Percentiles rank a stretch among this genome's conserved stretches.
Evolutionary conservation across 2,888 invertebrate genomes (phyloP).

Genomic region (Hypsopygia costalis): DNA sequence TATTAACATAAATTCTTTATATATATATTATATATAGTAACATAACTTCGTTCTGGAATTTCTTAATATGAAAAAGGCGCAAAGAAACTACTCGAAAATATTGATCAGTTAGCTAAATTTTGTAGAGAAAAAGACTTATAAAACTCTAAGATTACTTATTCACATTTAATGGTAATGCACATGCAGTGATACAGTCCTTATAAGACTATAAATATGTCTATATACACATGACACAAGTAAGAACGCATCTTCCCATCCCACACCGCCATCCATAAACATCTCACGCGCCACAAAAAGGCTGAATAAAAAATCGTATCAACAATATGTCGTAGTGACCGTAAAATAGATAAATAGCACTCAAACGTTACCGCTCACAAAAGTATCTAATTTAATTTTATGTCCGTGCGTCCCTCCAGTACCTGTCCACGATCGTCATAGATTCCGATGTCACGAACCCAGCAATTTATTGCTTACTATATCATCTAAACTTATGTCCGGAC

Average conservation of each 20-base stretch:
- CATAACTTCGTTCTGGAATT: too few relatives aligned
- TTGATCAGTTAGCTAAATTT: too few relatives aligned
- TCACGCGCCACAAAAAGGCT: slow-evolving; percentile 22
- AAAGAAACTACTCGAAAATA: too few relatives aligned
- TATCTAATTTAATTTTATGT: slow-evolving; percentile 61
- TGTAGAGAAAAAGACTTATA: too few relatives aligned
- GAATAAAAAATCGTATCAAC: slow-evolving; percentile 36
- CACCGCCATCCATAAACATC: slow-evolving; percentile 18
- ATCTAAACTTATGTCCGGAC: slow-evolving; percentile 50
- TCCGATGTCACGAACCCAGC: slow-evolving; percentile 47
- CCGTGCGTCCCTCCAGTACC: slow-evolving; percentile 31
- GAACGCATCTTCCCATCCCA: neutral
- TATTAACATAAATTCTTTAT: too few relatives aligned
- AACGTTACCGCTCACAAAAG: slow-evolving; percentile 37
- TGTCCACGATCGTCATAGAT: slow-evolving; percentile 59
- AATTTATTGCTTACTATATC: slow-evolving; percentile 67
- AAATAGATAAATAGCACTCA: slow-evolving; percentile 47
- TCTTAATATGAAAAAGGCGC: too few relatives aligned
- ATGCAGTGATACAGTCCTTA: too few relatives aligned
- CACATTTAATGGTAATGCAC: too few relatives aligned
- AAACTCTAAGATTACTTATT: too few relatives aligned
- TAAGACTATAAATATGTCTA: too few relatives aligned
- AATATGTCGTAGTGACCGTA: slow-evolving; percentile 35
- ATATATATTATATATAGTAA: too few relatives aligned
- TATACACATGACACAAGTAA: too few relatives aligned